Evolutionary conservation across 2,888 invertebrate genomes (phyloP).

Genomic region (Teleiodes luculella): DNA sequence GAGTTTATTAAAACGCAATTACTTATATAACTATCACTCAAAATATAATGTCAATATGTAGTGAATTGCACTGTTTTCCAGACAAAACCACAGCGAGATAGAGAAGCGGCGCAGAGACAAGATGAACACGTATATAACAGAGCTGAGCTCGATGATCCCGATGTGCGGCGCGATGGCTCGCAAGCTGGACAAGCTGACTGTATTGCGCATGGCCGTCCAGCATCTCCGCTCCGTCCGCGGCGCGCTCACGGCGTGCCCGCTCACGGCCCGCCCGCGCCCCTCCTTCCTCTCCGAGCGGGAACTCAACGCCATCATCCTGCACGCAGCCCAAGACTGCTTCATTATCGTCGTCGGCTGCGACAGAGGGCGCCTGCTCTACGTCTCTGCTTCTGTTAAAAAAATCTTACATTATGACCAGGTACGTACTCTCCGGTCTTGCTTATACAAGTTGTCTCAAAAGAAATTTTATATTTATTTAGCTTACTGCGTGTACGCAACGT

Average conservation of each 20-base stretch:
- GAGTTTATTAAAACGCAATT: too few relatives aligned
- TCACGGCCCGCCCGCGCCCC: conserved; percentile 85
- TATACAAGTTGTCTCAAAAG: too few relatives aligned
- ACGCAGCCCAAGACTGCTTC: conserved; percentile 92
- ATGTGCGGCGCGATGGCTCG: conserved; percentile 96
- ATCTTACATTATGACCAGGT: conserved; percentile 91
- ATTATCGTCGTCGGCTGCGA: conserved; percentile 96
- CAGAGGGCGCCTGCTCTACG: conserved; percentile 92
- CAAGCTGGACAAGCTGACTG: conserved; percentile 95
- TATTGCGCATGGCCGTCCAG: conserved; percentile 94
- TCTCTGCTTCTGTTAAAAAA: conserved; percentile 91
- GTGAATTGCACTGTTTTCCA: conserved; percentile 44
- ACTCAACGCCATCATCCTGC: conserved; percentile 89
- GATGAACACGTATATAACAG: conserved; percentile 97
- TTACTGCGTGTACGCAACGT: neutral
- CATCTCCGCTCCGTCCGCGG: conserved; percentile 86
- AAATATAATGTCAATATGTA: too few relatives aligned
- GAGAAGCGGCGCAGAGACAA: conserved; percentile 96
- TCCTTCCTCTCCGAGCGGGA: conserved; percentile 92
- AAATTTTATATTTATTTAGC: too few relatives aligned
- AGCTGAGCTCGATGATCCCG: conserved; percentile 92
- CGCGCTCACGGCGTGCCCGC: conserved; percentile 78
- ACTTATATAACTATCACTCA: too few relatives aligned
- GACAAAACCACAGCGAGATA: conserved; percentile 97
- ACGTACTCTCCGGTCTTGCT: too few relatives aligned